Evolutionary conservation across 2,888 invertebrate genomes (phyloP), one percentile per base, ranked within the genome.

Genomic region (Arrhopalites spinosus): DNA sequence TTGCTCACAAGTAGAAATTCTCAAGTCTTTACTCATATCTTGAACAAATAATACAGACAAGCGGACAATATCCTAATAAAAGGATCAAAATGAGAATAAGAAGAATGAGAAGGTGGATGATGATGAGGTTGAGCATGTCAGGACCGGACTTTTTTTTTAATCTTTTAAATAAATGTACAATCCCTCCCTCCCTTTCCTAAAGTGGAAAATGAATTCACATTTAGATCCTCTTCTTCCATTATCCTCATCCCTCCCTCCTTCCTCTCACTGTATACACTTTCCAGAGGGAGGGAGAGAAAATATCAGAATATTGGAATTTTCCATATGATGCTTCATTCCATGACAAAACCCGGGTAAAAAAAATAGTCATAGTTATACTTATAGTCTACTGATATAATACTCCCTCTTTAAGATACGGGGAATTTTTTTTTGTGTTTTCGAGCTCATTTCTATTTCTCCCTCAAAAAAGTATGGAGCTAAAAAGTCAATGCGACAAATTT

Each of bases 81-180:
- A 36, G 36, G 11, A 36, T 36, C 3, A 36, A 36, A 36, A 36
- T 7, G 50, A 50, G n/a, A n/a, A n/a, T n/a, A n/a, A n/a, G n/a
- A n/a, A 8, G 50, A 50, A 50, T 11, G 50, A n/a, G 8, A 64
- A 64, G 17, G 29, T 27, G 30, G 30, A 45, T 47, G 68, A 47
- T n/a, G 43, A 67, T 67, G 67, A 11, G 68, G 63, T 63, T 63
- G 63, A 63, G 29, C 23, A 20, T 25, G 63, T 25, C 17, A 29
- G 68, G 23, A 47, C 50, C 50, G 68, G 68, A 68, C 50, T 45
- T n/a, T n/a, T 68, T 68, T 68, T n/a, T 23, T 25, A 45, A 47
- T 68, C 68, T 50, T 47, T 68, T 68, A 68, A 47, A 68, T 36
- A 68, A 47, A 68, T 68, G 20, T 68, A 36, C 5, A 20, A 36